Evolutionary conservation across 2,113 vertebrate genomes (phyloP).

Genomic region (Centrocercus urophasianus): DNA sequence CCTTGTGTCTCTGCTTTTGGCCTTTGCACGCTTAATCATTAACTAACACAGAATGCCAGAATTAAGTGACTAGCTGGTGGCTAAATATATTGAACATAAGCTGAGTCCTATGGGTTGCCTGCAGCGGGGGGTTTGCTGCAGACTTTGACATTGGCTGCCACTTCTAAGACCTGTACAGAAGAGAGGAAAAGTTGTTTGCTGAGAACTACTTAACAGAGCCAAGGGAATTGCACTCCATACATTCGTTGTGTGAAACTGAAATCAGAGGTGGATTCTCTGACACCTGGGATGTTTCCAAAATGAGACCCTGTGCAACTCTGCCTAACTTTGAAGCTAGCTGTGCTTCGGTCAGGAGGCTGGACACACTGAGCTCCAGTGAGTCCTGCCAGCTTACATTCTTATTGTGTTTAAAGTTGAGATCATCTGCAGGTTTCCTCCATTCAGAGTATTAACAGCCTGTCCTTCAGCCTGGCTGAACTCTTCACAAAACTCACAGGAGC

Average conservation of each 20-base stretch:
- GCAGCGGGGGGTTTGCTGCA: not conserved
- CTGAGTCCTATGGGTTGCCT: not conserved
- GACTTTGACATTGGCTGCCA: not conserved
- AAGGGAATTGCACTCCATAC: not conserved
- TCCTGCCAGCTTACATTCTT: not conserved
- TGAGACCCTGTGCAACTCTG: not conserved
- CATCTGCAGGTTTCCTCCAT: not conserved
- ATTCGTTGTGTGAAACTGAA: not conserved
- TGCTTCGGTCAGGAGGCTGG: not conserved
- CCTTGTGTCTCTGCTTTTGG: conserved; percentile 29
- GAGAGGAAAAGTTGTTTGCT: not conserved
- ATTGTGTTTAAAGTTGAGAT: not conserved
- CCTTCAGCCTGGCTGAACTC: not conserved
- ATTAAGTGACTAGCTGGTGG: not conserved
- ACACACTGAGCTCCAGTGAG: not conserved
- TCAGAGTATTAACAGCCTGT: not conserved
- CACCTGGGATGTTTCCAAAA: not conserved
- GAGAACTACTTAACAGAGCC: not conserved
- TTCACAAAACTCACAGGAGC: not conserved
- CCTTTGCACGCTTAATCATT: conserved; percentile 55
- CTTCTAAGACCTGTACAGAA: not conserved
- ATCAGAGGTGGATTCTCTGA: not conserved
- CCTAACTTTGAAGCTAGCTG: not conserved
- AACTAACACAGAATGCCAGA: conserved; percentile 27
- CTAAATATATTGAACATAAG: conserved; percentile 16